These are phyloP conservation scores for Callorhinus ursinus DNA, from an alignment of 2,113 vertebrate genomes.

Conservation along the genomic window DNA sequence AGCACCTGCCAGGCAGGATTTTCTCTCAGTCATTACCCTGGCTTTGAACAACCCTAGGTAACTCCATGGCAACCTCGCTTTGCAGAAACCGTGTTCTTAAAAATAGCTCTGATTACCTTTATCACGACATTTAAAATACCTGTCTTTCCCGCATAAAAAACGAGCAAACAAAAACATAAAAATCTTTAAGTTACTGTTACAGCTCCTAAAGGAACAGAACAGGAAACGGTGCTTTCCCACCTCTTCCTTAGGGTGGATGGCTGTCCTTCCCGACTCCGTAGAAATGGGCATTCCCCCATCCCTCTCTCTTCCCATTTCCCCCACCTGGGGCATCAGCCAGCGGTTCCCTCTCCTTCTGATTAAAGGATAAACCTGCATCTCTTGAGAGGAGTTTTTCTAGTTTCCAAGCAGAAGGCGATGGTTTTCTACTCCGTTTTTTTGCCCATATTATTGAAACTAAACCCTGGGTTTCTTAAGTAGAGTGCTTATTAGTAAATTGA, in stretches of 20 bases:
- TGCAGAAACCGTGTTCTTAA: not conserved
- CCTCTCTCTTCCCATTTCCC: not conserved
- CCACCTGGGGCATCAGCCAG: not conserved
- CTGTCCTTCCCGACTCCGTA: not conserved
- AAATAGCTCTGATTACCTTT: constrained; percentile 45
- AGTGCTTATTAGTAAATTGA: not conserved
- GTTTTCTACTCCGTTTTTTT: not conserved
- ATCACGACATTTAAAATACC: not conserved
- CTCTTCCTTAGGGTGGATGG: not conserved
- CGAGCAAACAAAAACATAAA: not conserved
- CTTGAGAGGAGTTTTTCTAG: not conserved
- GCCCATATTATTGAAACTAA: not conserved
- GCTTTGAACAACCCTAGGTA: constrained; percentile 5
- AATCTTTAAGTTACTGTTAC: not conserved
- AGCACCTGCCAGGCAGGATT: constrained; percentile 58
- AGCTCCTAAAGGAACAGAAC: not conserved
- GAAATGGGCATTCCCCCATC: not conserved
- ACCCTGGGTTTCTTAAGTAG: not conserved
- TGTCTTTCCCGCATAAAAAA: not conserved
- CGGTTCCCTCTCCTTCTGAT: not conserved
- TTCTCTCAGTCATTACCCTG: constrained; percentile 75
- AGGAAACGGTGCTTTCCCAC: not conserved
- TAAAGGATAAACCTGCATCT: not conserved
- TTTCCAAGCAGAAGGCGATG: not conserved
- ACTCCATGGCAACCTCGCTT: constrained; percentile 14